Percentiles rank a stretch among this genome's conserved stretches.
These are phyloP conservation scores for Eumaeus atala DNA, from an alignment of 1,140 invertebrate species.

Conservation along the genomic window DNA sequence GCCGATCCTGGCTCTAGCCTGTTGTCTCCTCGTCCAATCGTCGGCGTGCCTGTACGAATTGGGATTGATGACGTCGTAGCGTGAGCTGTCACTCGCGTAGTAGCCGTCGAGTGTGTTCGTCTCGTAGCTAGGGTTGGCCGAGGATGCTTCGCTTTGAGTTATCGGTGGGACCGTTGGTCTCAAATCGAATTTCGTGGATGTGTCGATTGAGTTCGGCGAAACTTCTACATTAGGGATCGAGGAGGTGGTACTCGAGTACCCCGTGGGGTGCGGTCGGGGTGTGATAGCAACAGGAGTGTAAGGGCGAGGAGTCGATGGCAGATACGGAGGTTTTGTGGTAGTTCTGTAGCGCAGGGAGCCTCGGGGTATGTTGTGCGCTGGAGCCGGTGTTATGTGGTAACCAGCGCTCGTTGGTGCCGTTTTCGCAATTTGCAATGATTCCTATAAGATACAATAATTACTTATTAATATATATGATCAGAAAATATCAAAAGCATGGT, in stretches of 20 bases:
- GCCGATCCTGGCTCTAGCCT: slow-evolving; percentile 45
- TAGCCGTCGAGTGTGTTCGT: slow-evolving; percentile 57
- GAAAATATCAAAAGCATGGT: no score
- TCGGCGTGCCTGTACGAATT: slow-evolving; percentile 50
- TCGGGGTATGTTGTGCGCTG: slow-evolving; percentile 37
- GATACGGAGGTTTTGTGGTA: slow-evolving; percentile 44
- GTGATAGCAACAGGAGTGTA: slow-evolving; percentile 36
- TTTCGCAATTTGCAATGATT: slow-evolving; percentile 82
- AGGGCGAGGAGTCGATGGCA: slow-evolving; percentile 45
- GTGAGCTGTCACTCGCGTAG: slow-evolving; percentile 48
- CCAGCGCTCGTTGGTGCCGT: slow-evolving; percentile 79
- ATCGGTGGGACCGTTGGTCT: slow-evolving; percentile 62
- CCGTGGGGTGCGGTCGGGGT: slow-evolving; percentile 31
- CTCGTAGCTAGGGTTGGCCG: slow-evolving; percentile 42
- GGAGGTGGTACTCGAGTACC: slow-evolving; percentile 27
- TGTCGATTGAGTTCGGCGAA: slow-evolving; percentile 67
- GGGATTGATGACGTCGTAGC: slow-evolving; percentile 46
- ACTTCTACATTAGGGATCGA: slow-evolving; percentile 61
- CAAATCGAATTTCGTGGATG: slow-evolving; percentile 54
- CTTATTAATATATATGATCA: neutral
- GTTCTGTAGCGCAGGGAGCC: slow-evolving; percentile 42
- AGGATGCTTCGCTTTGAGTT: slow-evolving; percentile 46
- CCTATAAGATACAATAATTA: slow-evolving; percentile 43
- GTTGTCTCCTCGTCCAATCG: slow-evolving; percentile 44
- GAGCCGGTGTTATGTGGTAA: slow-evolving; percentile 73